Percentiles rank a stretch among this genome's conserved stretches.
Conservation (phyloP, 1,140 invertebrate genomes). For the Choristoneura fumiferana region DNA sequence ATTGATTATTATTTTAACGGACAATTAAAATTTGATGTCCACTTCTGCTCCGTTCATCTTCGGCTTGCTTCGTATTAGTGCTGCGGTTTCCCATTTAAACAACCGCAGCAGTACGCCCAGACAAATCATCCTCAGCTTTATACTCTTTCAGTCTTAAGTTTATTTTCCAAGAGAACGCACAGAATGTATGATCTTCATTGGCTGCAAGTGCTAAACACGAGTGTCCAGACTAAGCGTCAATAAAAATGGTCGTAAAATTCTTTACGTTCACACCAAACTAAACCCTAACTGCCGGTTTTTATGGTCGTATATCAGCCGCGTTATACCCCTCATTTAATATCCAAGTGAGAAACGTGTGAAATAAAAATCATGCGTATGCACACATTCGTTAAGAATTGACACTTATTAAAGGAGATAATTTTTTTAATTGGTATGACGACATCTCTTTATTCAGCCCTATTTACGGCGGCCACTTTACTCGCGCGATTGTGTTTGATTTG, state of each 20-base stretch:
- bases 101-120: conserved; percentile 14
- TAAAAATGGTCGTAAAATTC: conserved; percentile 76
- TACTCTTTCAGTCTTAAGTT: conserved; percentile 27
- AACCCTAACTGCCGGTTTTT: conserved; percentile 35
- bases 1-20: conserved; percentile 77
- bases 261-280: conserved; percentile 36
- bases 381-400: conserved; percentile 78
- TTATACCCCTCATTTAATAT: conserved; percentile 25
- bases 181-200: conserved; percentile 44
- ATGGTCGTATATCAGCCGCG: conserved; percentile 35
- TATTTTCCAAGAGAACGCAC: conserved; percentile 30
- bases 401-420: conserved; percentile 75
- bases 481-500: conserved; percentile 66
- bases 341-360: conserved; percentile 61
- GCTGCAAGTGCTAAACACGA: conserved; percentile 37
- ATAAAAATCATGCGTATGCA: conserved; percentile 76
- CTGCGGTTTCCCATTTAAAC: conserved; percentile 33
- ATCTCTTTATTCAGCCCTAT: conserved; percentile 65
- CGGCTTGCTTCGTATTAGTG: conserved; percentile 58
- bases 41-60: conserved; percentile 71
- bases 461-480: conserved; percentile 46
- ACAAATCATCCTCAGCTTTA: conserved; percentile 31
- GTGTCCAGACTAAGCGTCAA: conserved; percentile 72
- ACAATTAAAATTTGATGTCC: conserved; percentile 76
- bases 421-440: conserved; percentile 77